phyloP scores from a whole-genome alignment of 2,888 invertebrate genomes.

The Nephrotoma flavescens region DNA sequence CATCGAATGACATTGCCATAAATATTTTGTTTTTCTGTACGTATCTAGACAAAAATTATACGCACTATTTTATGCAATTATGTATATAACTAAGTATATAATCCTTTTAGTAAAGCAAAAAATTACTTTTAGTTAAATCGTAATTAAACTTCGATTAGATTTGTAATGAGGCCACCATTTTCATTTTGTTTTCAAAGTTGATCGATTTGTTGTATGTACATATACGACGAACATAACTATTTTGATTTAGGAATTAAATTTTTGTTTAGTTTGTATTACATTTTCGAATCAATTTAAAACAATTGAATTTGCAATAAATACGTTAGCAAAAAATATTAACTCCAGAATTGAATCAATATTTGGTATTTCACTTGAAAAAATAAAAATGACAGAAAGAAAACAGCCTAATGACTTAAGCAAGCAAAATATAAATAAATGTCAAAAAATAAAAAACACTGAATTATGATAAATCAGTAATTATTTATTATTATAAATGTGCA shows the following conservation, averaged over 20 bases:
- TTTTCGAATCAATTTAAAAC: not conserved
- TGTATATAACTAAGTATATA: not conserved
- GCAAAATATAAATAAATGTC: not conserved
- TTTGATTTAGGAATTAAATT: not conserved
- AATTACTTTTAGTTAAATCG: not conserved
- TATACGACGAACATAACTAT: not conserved
- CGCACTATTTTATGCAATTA: not conserved
- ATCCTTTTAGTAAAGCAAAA: not conserved
- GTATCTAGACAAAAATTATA: not conserved
- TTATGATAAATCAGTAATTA: not conserved
- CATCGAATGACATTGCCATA: conserved; percentile 28
- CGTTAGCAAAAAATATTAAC: not conserved
- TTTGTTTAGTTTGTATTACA: not conserved
- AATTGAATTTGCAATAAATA: not conserved
- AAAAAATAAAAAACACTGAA: not conserved
- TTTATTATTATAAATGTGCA: not conserved
- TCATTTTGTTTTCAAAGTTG: not conserved
- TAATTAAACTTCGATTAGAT: not conserved
- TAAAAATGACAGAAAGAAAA: not conserved
- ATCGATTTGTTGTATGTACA: not conserved
- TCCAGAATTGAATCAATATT: not conserved
- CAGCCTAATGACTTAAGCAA: too few species aligned
- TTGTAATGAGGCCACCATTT: not conserved
- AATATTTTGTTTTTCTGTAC: conserved; percentile 1
- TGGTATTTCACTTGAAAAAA: not conserved